These are phyloP conservation scores for Thryonomys swinderianus DNA, from an alignment of 2,113 vertebrate species.

Conservation along the genomic window DNA sequence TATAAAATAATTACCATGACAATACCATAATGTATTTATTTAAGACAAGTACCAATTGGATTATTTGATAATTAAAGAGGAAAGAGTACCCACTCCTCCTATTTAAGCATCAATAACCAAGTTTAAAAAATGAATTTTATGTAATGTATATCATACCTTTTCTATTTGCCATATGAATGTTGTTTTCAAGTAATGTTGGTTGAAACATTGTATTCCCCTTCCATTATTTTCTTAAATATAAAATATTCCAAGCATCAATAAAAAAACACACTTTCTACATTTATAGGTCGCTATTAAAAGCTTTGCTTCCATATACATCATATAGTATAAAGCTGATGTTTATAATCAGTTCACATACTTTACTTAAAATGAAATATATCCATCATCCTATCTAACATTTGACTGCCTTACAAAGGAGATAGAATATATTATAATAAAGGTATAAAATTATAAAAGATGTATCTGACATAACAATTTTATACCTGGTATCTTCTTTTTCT, in stretches of 20 bases:
- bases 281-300: slow-evolving; percentile 10
- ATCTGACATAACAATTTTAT: slow-evolving; percentile 49
- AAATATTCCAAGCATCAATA: slow-evolving; percentile 11
- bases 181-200: slow-evolving; percentile 16
- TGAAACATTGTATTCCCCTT: slow-evolving; percentile 11
- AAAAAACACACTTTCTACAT: not conserved
- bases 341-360: slow-evolving; percentile 19
- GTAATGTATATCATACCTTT: not conserved
- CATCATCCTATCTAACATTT: slow-evolving; percentile 17
- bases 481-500: slow-evolving; percentile 74
- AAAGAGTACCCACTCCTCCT: not conserved
- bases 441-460: slow-evolving; percentile 50
- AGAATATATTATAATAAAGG: not conserved
- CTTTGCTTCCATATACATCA: not conserved
- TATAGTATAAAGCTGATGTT: slow-evolving; percentile 5
- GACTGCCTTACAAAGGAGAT: slow-evolving; percentile 4
- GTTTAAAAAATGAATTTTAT: slow-evolving; percentile 21
- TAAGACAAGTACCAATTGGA: not conserved
- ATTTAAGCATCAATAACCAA: not conserved
- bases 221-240: slow-evolving; percentile 36
- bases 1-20: slow-evolving; percentile 7
- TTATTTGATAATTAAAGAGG: not conserved
- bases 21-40: not conserved
- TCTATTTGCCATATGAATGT: not conserved
- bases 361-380: slow-evolving; percentile 54